These are phyloP conservation scores for Polydrusus pterygomalis DNA, from an alignment of 2,888 invertebrate species.

Conservation along the genomic window DNA sequence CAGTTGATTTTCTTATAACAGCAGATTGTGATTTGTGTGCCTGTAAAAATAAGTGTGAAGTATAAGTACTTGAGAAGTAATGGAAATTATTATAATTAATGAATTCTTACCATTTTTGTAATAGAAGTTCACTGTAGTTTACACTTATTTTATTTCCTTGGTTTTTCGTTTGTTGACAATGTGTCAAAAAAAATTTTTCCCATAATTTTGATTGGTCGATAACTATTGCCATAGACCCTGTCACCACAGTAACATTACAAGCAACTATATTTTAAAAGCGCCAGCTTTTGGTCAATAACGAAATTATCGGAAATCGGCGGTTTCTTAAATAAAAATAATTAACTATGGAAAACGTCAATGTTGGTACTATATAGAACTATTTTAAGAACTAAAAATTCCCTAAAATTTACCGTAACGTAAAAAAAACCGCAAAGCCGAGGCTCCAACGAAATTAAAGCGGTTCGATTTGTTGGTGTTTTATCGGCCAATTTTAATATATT, in stretches of 20 bases:
- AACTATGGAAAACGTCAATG: neutral
- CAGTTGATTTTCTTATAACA: slow-evolving; percentile 36
- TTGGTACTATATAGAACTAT: neutral
- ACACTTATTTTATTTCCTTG: neutral
- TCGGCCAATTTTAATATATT: slow-evolving; percentile 33
- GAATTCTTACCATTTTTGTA: slow-evolving; percentile 16
- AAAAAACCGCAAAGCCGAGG: neutral
- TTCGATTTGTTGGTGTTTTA: slow-evolving; percentile 28
- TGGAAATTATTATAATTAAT: neutral
- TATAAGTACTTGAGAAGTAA: neutral
- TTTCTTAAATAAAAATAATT: neutral
- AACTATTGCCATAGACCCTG: neutral
- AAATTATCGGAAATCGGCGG: neutral
- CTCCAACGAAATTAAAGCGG: neutral
- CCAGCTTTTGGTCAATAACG: too few species aligned
- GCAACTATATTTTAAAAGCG: neutral
- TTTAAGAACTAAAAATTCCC: too few species aligned
- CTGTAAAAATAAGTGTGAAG: neutral
- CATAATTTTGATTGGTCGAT: slow-evolving; percentile 22
- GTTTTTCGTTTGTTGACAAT: slow-evolving; percentile 13
- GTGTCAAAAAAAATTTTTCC: neutral
- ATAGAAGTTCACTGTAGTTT: too few species aligned
- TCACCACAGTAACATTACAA: too few species aligned
- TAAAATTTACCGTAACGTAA: neutral
- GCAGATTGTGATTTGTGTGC: slow-evolving; percentile 30